Evolutionary conservation across 1,140 invertebrate species (phyloP), one percentile per base, ranked within the genome.

Genomic region (Oedothorax gibbosus): DNA sequence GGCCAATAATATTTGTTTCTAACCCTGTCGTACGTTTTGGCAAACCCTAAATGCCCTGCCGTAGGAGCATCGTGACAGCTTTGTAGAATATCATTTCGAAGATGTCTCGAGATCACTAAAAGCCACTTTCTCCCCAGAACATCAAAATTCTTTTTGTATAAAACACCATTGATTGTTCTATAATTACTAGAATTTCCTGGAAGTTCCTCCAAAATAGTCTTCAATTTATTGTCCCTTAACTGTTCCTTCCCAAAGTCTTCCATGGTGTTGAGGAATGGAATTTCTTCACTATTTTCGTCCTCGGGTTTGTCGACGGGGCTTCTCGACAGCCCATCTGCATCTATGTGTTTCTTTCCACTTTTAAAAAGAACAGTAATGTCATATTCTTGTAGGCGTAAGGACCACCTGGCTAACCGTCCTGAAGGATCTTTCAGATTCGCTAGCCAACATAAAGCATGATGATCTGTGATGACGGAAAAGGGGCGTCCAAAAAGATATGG

Each of bases 301-400:
- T n/a, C n/a, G n/a, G n/a, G n/a, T n/a, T n/a, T n/a, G n/a, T n/a
- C n/a, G n/a, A n/a, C n/a, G n/a, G 68, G 56, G 53, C 75, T 62
- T 15, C 80, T 12, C 1, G 78, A 83, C 15, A 86, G 66, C 21
- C 68, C 60, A 50, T 86, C 85, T 15, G 79, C 56, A 21, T 57
- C 56, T 2, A 5, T 35, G 65, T 87, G 85, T 2, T 49, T 54
- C n/a, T 81, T 87, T 8, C 90, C 91, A 49, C 88, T 89, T 60
- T 90, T 87, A 86, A 92, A 90, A 2, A 86, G 82, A 2, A 92
- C 87, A 12, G 89, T 89, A 86, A 89, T 91, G 21, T 90, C 86
- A 87, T 90, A 91, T 81, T 91, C 90, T 87, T 91, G 90, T 50
- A 93, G 80, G 86, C 90, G 88, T 53, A 80, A 62, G 6, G 86